Conservation (phyloP, 2,888 invertebrate genomes). For the Brachyopa scutellaris region DNA sequence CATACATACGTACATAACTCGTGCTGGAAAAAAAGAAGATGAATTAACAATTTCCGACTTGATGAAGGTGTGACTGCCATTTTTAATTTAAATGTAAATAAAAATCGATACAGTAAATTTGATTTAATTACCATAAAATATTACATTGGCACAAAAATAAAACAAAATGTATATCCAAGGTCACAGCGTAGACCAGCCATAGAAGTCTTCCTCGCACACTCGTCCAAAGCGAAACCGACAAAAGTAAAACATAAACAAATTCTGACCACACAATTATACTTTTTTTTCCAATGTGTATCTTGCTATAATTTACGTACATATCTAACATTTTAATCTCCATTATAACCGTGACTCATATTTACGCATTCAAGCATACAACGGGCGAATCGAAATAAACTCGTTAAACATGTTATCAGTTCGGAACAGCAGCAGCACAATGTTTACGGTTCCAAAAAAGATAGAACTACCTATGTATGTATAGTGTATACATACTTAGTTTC, state of each 20-base stretch:
- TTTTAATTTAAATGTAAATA: not conserved
- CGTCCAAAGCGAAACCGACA: not conserved
- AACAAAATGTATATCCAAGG: conserved; percentile 12
- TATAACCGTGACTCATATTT: conserved; percentile 31
- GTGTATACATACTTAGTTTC: not conserved
- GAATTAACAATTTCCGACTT: not conserved
- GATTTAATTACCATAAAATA: not conserved
- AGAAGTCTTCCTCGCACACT: not conserved
- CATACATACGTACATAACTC: not conserved
- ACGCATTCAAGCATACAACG: conserved; percentile 11
- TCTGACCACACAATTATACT: conserved; percentile 5
- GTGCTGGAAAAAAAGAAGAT: not conserved
- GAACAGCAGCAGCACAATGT: not conserved
- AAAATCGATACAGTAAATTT: conserved; percentile 9
- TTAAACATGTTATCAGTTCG: conserved; percentile 31
- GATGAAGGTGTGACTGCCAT: not conserved
- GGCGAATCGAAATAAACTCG: conserved; percentile 9
- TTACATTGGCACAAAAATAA: not conserved
- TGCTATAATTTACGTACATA: conserved; percentile 2
- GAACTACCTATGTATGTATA: not conserved
- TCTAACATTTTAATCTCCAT: conserved; percentile 36
- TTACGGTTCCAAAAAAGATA: not conserved
- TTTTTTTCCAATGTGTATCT: not conserved
- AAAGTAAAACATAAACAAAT: not conserved
- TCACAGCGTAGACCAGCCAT: not conserved